A percentile compares a stretch with the other conserved stretches of the same genome.
Conservation (phyloP, 2,797 vertebrate genomes). For the Falco rusticolus region DNA sequence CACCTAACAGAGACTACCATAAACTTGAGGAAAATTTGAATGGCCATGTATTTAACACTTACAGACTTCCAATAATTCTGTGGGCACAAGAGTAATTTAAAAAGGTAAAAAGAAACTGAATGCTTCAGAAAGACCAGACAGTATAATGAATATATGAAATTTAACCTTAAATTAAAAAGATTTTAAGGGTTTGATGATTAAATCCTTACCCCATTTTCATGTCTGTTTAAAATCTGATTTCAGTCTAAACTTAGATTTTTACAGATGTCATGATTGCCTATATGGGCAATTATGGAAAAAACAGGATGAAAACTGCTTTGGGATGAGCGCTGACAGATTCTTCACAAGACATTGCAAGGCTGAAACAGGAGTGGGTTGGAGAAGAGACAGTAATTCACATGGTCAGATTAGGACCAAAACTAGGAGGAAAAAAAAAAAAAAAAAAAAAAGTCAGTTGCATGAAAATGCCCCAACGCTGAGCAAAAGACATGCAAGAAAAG, state of each 20-base stretch:
- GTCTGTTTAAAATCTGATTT: conserved; percentile 10
- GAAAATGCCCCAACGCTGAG: conserved; percentile 49
- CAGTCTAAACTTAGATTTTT: conserved; percentile 10
- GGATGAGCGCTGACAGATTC: conserved; percentile 37
- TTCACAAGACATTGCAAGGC: conserved; percentile 52
- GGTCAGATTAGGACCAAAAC: conserved; percentile 55
- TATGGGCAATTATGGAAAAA: conserved; percentile 36
- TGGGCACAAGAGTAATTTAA: not conserved
- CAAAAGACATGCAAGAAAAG: conserved; percentile 58
- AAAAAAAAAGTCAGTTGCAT: not conserved
- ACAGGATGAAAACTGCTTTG: conserved; percentile 41
- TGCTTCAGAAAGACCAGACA: conserved; percentile 12
- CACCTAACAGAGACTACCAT: not conserved
- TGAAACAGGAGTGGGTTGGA: conserved; percentile 36
- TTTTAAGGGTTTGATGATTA: conserved; percentile 26
- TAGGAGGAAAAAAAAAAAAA: not conserved
- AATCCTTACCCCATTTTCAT: conserved; percentile 29
- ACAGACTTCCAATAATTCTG: not conserved
- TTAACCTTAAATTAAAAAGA: not conserved
- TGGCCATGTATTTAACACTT: not conserved
- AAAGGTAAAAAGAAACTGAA: conserved; percentile 13
- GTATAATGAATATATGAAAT: not conserved
- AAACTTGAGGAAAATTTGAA: not conserved
- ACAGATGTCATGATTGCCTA: not conserved
- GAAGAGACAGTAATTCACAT: conserved; percentile 40